Conservation (phyloP, 1,140 invertebrate species). For the Hycleus cichorii region DNA sequence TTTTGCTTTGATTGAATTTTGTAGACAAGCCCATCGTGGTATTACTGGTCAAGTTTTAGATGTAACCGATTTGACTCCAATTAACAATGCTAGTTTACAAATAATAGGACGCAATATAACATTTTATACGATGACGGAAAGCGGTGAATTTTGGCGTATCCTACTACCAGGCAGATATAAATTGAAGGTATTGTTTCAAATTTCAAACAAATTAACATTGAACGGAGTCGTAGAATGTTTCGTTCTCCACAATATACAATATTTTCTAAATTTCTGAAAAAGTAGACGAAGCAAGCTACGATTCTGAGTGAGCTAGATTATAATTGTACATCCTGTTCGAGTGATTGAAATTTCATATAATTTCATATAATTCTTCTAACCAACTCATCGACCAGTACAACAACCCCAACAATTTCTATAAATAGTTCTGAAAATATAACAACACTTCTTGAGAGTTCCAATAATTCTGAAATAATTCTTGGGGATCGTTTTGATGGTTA, state of each 20-base stretch:
- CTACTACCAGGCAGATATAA: conserved; percentile 34
- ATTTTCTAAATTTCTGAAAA: no score
- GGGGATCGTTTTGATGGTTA: no score
- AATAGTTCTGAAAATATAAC: background rate
- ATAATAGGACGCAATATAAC: conserved; percentile 40
- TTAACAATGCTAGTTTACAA: conserved; percentile 39
- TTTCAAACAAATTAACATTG: no score
- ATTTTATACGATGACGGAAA: conserved; percentile 19
- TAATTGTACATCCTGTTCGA: no score
- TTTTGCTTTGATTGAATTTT: conserved; percentile 36
- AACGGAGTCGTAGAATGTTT: no score
- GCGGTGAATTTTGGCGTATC: conserved; percentile 38
- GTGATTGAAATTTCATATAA: no score
- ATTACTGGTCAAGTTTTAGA: conserved; percentile 44
- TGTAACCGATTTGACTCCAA: conserved; percentile 31
- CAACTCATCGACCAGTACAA: background rate
- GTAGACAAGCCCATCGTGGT: conserved; percentile 38
- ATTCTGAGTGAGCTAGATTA: no score
- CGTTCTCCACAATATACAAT: background rate
- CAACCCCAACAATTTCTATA: background rate
- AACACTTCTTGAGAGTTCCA: no score
- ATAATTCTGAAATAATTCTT: no score
- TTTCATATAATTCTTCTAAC: no score
- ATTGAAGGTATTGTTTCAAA: conserved; percentile 20
- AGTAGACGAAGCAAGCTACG: no score